Conservation (phyloP, 2,797 vertebrate genomes). For the Siniperca obscura region DNA sequence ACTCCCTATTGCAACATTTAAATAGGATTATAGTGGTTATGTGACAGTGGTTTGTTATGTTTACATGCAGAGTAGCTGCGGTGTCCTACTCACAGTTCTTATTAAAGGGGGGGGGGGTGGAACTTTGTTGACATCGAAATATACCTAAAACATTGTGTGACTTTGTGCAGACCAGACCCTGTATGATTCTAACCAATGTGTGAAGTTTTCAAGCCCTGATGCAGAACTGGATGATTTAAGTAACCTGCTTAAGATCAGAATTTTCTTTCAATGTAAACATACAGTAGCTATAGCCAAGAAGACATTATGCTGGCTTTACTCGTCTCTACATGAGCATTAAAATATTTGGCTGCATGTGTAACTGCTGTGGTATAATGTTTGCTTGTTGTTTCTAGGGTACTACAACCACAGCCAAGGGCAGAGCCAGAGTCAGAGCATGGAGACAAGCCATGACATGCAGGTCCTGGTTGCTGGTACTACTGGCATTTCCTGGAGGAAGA, state of each 20-base stretch:
- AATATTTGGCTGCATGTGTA: constrained; percentile 2
- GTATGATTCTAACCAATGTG: neutral
- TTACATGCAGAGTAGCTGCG: constrained; percentile 14
- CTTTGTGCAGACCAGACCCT: constrained; percentile 12
- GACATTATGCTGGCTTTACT: neutral
- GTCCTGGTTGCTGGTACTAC: constrained; percentile 91
- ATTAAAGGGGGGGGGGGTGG: neutral
- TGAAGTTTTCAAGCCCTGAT: constrained; percentile 16
- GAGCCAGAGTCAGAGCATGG: constrained; percentile 69
- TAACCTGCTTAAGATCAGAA: neutral
- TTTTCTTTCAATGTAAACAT: constrained; percentile 10
- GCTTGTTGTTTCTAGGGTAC: constrained; percentile 51
- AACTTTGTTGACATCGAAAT: constrained; percentile 29
- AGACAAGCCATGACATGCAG: constrained; percentile 73
- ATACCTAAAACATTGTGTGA: neutral
- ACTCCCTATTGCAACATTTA: no score
- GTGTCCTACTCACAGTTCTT: constrained; percentile 10
- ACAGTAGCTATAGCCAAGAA: neutral
- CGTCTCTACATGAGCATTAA: neutral
- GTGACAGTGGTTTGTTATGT: constrained; percentile 38
- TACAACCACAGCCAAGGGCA: constrained; percentile 74
- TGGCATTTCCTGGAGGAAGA: constrained; percentile 93
- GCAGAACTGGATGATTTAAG: neutral
- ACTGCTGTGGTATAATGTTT: neutral
- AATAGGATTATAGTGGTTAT: neutral